Conservation (phyloP, 2,888 invertebrate species). For the Cyrtodaria siliqua region DNA sequence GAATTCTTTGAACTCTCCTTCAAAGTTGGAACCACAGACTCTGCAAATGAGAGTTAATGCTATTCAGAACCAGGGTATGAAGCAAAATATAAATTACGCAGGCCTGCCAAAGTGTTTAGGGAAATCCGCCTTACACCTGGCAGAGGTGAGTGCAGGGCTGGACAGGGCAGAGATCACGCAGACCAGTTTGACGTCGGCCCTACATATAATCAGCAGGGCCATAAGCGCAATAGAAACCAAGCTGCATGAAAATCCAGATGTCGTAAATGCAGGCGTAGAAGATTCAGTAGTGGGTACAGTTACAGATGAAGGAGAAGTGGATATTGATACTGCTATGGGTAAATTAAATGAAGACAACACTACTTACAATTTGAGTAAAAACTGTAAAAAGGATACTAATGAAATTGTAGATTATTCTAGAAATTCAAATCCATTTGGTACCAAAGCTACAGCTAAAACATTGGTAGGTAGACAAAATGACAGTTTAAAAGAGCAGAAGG, state of each 20-base stretch:
- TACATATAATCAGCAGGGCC: slow-evolving; percentile 7
- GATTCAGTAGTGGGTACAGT: neutral
- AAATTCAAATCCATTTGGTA: too few species aligned
- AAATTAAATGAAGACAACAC: too few species aligned
- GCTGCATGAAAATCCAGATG: neutral
- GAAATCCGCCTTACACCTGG: slow-evolving; percentile 7
- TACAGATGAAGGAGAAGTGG: too few species aligned
- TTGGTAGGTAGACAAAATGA: too few species aligned
- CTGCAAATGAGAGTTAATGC: neutral
- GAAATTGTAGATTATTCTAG: too few species aligned
- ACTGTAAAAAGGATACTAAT: too few species aligned
- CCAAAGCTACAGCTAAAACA: too few species aligned
- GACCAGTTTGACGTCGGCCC: slow-evolving; percentile 3
- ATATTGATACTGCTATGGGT: too few species aligned
- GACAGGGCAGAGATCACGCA: slow-evolving; percentile 10
- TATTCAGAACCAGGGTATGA: too few species aligned
- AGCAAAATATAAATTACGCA: neutral
- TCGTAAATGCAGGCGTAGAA: neutral
- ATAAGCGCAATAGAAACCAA: neutral
- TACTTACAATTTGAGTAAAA: too few species aligned
- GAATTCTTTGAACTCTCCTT: too few species aligned
- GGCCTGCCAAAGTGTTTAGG: slow-evolving; percentile 12
- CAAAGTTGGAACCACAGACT: neutral
- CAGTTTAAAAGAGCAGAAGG: too few species aligned
- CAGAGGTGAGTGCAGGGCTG: slow-evolving; percentile 4